A percentile compares a stretch with the other conserved stretches of the same genome.
Evolutionary conservation across 2,888 invertebrate species (phyloP).

Genomic region (Anticlea derivata): DNA sequence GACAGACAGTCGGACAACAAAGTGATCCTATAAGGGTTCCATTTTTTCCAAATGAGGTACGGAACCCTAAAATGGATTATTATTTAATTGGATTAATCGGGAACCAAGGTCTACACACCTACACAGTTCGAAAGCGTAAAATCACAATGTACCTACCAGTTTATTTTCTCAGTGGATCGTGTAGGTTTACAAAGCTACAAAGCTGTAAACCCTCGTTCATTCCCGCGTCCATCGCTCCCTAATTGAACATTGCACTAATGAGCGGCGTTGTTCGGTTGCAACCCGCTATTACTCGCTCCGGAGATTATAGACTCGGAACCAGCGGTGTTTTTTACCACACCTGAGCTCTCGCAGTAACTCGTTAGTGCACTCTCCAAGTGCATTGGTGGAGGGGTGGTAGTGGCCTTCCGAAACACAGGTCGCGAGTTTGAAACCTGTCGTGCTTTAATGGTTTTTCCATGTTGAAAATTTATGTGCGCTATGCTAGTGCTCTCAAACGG

Average conservation of each 20-base stretch:
- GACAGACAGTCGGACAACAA: too few relatives aligned
- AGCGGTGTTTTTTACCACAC: conserved; percentile 39
- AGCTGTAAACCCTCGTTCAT: conserved; percentile 44
- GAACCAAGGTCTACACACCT: conserved; percentile 6
- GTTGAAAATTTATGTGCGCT: too few relatives aligned
- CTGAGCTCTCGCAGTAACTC: too few relatives aligned
- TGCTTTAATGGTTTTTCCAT: too few relatives aligned
- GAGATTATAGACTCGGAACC: conserved; percentile 51
- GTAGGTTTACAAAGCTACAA: conserved; percentile 46
- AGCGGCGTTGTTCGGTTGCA: conserved; percentile 78
- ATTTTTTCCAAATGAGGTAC: too few relatives aligned
- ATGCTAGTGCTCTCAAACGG: too few relatives aligned
- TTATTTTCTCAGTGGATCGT: conserved; percentile 36
- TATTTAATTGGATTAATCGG: conserved; percentile 7
- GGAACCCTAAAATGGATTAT: neutral
- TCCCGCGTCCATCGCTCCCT: conserved; percentile 63
- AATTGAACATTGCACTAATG: conserved; percentile 82
- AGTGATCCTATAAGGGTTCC: too few relatives aligned
- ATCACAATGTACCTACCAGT: conserved; percentile 47
- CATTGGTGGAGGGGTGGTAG: too few relatives aligned
- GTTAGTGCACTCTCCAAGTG: too few relatives aligned
- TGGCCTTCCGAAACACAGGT: too few relatives aligned
- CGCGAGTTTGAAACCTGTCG: too few relatives aligned
- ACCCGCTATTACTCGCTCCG: conserved; percentile 73
- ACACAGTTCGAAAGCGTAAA: conserved; percentile 30